Evolutionary conservation across 2,888 invertebrate genomes (phyloP).

Genomic region (Eucera pruinosa): DNA sequence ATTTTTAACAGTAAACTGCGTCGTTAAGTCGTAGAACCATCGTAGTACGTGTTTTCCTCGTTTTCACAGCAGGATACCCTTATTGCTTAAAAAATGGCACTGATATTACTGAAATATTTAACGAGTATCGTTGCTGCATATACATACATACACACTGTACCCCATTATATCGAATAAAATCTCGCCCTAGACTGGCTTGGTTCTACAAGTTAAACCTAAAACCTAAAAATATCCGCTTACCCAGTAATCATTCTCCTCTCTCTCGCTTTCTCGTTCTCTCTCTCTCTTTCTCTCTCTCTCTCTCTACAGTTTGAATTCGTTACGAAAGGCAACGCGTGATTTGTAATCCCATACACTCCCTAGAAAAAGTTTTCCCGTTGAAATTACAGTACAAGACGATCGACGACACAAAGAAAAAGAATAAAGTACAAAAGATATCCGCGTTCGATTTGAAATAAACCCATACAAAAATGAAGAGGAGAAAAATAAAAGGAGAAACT

Average conservation of each 20-base stretch:
- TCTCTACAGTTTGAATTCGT: slow-evolving; percentile 75
- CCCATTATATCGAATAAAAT: slow-evolving; percentile 52
- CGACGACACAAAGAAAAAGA: slow-evolving; percentile 23
- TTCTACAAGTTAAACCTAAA: slow-evolving; percentile 68
- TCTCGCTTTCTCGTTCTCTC: slow-evolving; percentile 13
- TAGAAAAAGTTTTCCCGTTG: slow-evolving; percentile 60
- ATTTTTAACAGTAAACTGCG: slow-evolving; percentile 44
- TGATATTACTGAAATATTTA: slow-evolving; percentile 77
- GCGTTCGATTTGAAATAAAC: no score
- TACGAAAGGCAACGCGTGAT: slow-evolving; percentile 83
- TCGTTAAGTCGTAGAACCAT: slow-evolving; percentile 66
- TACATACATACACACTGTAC: slow-evolving; percentile 32
- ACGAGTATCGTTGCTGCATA: slow-evolving; percentile 73
- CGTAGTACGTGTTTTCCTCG: slow-evolving; percentile 52
- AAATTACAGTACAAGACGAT: slow-evolving; percentile 59
- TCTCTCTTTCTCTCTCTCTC: slow-evolving; percentile 5
- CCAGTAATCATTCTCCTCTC: slow-evolving; percentile 57
- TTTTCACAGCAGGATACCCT: slow-evolving; percentile 73
- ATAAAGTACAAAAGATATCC: slow-evolving; percentile 7
- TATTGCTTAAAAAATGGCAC: slow-evolving; percentile 84
- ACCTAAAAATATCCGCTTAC: slow-evolving; percentile 67
- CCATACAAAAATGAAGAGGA: background rate
- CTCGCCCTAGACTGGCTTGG: slow-evolving; percentile 54
- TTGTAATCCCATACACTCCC: slow-evolving; percentile 70
- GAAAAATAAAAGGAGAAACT: background rate